Evolutionary conservation across 1,140 invertebrate genomes (phyloP), one percentile per base, ranked within the genome.

Genomic region (Homarus americanus): DNA sequence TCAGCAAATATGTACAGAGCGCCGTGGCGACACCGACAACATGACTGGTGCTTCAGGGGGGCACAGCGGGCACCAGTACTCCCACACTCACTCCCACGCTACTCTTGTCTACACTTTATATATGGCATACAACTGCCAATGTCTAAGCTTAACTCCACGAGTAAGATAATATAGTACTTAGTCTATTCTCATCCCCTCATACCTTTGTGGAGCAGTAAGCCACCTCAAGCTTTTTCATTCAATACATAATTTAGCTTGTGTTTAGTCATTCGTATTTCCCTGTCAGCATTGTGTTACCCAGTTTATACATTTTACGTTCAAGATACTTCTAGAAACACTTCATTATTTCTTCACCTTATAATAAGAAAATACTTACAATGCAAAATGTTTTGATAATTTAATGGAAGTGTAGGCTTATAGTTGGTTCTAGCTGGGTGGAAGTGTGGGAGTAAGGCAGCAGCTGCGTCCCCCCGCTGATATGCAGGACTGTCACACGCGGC

Each of bases 1-100:
- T 89, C 87, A 89, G 87, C 79, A 82, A 73, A 69, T 89, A 89
- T 89, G 69, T 89, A 89, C 87, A 89, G 79, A 89, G 87, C 78
- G 86, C 87, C 73, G 75, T 28, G 69, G 38, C 12, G 78, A 89
- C 87, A 89, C 49, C 32, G 28, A 73, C 75, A 79, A 78, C 85
- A 76, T 82, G 86, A 88, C 86, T 88, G 86, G 79, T 73, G 83
- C 38, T 34, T 40, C 58, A 66, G 38, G 80, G 80, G 36, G 36
- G 32, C 24, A 1, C 80, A 40, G 66, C 69, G 69, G 44, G 41
- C 28, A 36, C 53, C 53, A 58, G 10, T 20, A 58, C 53, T 17
- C 44, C 53, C 53, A 58, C 5, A 72, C 24, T n/a, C 78, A 34
- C 76, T 44, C 28, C 38, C 76, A 10, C 53, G 38, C 76, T 40